Percentiles rank a stretch among this genome's conserved stretches.
Conservation (phyloP, 2,113 vertebrate species). For the Oryzias woworae region DNA sequence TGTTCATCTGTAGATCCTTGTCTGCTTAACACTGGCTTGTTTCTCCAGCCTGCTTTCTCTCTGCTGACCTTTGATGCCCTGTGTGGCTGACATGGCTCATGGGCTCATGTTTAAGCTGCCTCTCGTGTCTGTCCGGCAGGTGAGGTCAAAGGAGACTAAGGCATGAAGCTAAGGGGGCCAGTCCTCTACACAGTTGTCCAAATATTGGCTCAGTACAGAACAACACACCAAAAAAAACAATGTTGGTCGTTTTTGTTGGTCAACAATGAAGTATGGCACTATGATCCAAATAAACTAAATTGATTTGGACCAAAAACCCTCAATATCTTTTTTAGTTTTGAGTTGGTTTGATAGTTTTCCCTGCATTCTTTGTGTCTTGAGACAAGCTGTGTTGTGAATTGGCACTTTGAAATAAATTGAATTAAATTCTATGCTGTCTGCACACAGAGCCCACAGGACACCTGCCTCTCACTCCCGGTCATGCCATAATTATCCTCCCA, state of each 20-base stretch:
- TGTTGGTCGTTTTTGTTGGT: too few relatives aligned
- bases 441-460: slow-evolving; percentile 54
- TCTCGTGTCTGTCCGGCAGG: slow-evolving; percentile 65
- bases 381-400: too few relatives aligned
- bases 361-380: too few relatives aligned
- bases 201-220: too few relatives aligned
- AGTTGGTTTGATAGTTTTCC: too few relatives aligned
- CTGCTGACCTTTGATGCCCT: slow-evolving; percentile 44
- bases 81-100: slow-evolving; percentile 44
- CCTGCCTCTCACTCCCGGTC: slow-evolving; percentile 69
- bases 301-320: too few relatives aligned
- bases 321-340: too few relatives aligned
- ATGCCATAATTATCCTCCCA: slow-evolving; percentile 74
- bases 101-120: slow-evolving; percentile 68
- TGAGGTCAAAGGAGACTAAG: slow-evolving; percentile 62
- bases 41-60: slow-evolving; percentile 34
- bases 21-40: slow-evolving; percentile 22
- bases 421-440: slow-evolving; percentile 29
- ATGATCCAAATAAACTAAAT: too few relatives aligned
- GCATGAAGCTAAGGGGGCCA: slow-evolving; percentile 40
- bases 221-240: too few relatives aligned
- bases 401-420: too few relatives aligned
- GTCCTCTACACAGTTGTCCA: too few relatives aligned
- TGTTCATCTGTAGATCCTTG: slow-evolving; percentile 47
- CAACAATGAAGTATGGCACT: too few relatives aligned